Evolutionary conservation across 2,888 invertebrate species (phyloP), one percentile per base, ranked within the genome.

Genomic region (Pardosa pseudoannulata): DNA sequence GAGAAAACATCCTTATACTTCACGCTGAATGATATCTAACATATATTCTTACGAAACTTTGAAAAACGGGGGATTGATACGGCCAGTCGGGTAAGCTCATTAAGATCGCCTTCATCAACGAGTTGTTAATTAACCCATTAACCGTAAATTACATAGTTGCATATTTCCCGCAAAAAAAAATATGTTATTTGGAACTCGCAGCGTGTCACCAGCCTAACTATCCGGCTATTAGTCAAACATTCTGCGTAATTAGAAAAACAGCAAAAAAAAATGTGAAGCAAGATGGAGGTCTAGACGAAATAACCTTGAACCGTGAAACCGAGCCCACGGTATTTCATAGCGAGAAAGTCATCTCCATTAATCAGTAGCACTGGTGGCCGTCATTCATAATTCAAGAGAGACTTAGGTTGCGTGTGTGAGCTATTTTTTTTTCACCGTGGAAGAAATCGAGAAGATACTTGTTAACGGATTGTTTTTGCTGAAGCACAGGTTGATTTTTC

Each of bases 381-480:
- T 70, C 82, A 82, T 82, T 82, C 82, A 82, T 82, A 82, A 82
- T 82, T 82, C 75, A 71, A 74, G 39, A 82, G 75, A 31, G 64
- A 73, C 28, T 76, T 64, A 46, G 56, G 36, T 67, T 56, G 56
- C 56, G 56, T 56, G 56, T 46, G 46, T 56, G 16, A 2, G 41
- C 2, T 13, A n/a, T n/a, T n/a, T 46, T 46, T 36, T 7, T 11
- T 46, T 46, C 23, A 23, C 23, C 6, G 16, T 23, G 19, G 11
- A 19, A 56, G 56, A 23, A 56, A 56, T 23, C 11, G 19, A 56
- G 56, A 56, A 23, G 56, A 23, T 46, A 11, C 1, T 23, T 23
- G 56, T 23, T 56, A 56, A 56, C 56, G 56, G 23, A 56, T 56
- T 56, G 23, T 2, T 56, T 56, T 11, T 19, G 23, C 3, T 46